Evolutionary conservation across 2,113 vertebrate genomes (phyloP).

Genomic region (Brachypteracias leptosomus): DNA sequence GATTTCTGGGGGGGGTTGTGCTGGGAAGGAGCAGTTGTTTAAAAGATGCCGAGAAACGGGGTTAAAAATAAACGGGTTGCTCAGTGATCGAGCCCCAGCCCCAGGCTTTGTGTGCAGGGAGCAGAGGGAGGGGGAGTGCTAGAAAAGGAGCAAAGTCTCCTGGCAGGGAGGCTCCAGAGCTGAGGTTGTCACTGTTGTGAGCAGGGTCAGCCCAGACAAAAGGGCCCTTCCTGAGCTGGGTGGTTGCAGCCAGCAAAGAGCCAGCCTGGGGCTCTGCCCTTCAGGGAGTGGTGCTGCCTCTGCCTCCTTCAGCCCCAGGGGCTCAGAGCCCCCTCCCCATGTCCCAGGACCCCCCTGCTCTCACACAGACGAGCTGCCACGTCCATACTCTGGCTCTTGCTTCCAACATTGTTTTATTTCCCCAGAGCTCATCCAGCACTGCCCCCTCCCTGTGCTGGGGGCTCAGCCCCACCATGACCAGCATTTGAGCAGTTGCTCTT

Average conservation of each 20-base stretch:
- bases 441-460: background rate
- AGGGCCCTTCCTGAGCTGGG: background rate
- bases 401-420: background rate
- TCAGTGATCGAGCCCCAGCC: background rate
- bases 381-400: background rate
- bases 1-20: background rate
- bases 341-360: background rate
- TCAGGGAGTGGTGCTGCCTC: background rate
- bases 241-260: fast-evolving
- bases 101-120: background rate
- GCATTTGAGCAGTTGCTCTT: background rate
- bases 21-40: slow-evolving; percentile 5
- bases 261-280: background rate
- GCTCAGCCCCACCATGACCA: background rate
- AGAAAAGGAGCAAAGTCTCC: background rate
- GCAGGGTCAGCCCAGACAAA: background rate
- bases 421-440: background rate
- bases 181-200: too few relatives aligned
- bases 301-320: background rate
- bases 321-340: background rate
- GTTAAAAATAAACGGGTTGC: slow-evolving; percentile 9
- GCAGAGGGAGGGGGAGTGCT: background rate
- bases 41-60: background rate
- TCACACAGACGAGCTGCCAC: fast-evolving
- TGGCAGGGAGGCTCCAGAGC: background rate